Conservation (phyloP, 30 jellyfish, hydroid and myxozoan genomes). For the Thelohanellus kitauei region DNA sequence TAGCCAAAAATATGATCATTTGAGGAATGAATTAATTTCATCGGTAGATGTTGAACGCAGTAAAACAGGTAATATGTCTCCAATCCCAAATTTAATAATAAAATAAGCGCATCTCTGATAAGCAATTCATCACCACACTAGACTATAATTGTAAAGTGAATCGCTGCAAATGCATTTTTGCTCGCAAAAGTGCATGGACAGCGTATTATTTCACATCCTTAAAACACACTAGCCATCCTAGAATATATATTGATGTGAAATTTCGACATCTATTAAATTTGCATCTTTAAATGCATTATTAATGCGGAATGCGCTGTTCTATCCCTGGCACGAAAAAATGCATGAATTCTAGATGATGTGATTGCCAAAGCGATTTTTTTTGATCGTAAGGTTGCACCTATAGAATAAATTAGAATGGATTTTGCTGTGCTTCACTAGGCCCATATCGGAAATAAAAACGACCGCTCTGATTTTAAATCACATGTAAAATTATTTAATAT, state of each 20-base stretch:
- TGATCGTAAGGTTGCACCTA: slow-evolving; percentile 1
- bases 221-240: slow-evolving; percentile 3
- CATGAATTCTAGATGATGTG: no score
- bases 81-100: slow-evolving; percentile 16
- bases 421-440: slow-evolving; percentile 41
- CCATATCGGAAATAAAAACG: slow-evolving; percentile 9
- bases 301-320: no score
- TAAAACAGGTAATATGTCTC: slow-evolving; percentile 20
- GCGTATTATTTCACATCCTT: slow-evolving; percentile 1
- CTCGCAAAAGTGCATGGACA: no score
- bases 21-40: slow-evolving; percentile 16
- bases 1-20: slow-evolving; percentile 11
- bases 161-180: slow-evolving; percentile 14
- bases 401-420: slow-evolving; percentile 2
- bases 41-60: slow-evolving; percentile 6
- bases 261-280: no score
- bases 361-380: no score
- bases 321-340: no score
- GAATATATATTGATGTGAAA: no score
- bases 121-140: slow-evolving; percentile 1
- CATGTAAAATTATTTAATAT: neutral
- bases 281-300: no score
- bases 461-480: neutral
- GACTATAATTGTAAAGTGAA: slow-evolving; percentile 9
- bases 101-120: slow-evolving; percentile 14